A percentile compares a stretch with the other conserved stretches of the same genome.
Evolutionary conservation across 2,797 vertebrate genomes (phyloP).

Genomic region (Paratrypauchen microcephalus): DNA sequence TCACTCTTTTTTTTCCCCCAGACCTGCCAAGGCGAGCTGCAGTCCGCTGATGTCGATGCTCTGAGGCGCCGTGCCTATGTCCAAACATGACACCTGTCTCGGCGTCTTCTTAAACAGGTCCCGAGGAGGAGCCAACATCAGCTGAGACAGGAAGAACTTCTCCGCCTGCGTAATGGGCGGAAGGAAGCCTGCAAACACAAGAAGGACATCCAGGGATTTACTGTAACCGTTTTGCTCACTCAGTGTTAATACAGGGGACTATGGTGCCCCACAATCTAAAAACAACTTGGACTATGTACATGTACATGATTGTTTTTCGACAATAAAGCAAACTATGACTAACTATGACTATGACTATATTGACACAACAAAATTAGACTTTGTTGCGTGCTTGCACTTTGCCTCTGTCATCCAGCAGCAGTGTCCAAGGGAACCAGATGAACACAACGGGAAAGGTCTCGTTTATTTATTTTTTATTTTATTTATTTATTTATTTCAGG

Average conservation of each 20-base stretch:
- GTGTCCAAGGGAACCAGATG: too few species aligned
- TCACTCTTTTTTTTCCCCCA: neutral
- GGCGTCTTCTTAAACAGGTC: conserved; percentile 99
- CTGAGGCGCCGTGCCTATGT: conserved; percentile 88
- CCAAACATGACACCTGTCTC: conserved; percentile 93
- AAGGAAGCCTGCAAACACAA: conserved; percentile 84
- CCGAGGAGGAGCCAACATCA: conserved; percentile 95
- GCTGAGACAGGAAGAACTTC: conserved; percentile 97
- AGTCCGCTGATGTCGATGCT: conserved; percentile 95
- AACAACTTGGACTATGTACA: too few species aligned
- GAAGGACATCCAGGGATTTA: neutral
- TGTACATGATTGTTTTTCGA: too few species aligned
- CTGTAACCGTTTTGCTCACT: neutral
- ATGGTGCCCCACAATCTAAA: too few species aligned
- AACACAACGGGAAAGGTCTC: too few species aligned
- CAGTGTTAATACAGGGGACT: neutral
- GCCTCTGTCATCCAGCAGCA: too few species aligned
- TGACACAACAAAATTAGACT: too few species aligned
- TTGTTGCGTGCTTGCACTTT: too few species aligned
- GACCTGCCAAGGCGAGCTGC: conserved; percentile 93
- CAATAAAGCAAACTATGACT: too few species aligned
- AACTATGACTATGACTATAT: too few species aligned
- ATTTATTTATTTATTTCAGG: too few species aligned
- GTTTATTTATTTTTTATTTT: too few species aligned
- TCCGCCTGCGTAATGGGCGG: conserved; percentile 95